These are phyloP conservation scores for Dasypolia templi DNA, from an alignment of 2,888 invertebrate species.

Conservation along the genomic window DNA sequence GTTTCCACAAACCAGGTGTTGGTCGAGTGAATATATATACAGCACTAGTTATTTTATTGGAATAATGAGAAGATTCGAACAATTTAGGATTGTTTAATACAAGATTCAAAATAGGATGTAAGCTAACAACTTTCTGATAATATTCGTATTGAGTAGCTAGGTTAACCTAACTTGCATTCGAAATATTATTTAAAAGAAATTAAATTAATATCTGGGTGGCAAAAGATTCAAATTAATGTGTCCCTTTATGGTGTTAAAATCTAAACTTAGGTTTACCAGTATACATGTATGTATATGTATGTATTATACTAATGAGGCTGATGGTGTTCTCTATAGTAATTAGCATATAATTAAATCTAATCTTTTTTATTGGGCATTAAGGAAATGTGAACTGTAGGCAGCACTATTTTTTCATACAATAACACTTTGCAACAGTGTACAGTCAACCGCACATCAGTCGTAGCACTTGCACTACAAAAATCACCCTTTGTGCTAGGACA, in stretches of 20 bases:
- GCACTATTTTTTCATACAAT: not conserved
- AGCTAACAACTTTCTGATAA: not conserved
- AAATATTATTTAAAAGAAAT: not conserved
- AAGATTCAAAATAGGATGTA: constrained; percentile 14
- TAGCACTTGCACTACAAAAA: too few relatives aligned
- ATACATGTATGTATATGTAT: not conserved
- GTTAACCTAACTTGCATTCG: not conserved
- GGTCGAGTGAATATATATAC: not conserved
- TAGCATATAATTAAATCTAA: constrained; percentile 5
- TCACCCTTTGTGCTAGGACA: too few relatives aligned
- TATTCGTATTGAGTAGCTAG: not conserved
- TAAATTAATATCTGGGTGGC: not conserved
- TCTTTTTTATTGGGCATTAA: constrained; percentile 4
- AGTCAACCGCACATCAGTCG: too few relatives aligned
- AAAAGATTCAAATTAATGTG: constrained; percentile 17
- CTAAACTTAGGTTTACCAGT: not conserved
- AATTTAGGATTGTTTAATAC: not conserved
- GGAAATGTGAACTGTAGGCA: not conserved
- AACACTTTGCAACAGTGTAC: not conserved
- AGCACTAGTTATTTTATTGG: not conserved
- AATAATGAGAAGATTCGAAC: not conserved
- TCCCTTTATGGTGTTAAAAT: too few relatives aligned
- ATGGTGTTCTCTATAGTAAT: not conserved
- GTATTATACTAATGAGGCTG: constrained; percentile 29
- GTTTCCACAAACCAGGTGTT: not conserved